Evolutionary conservation across 2,888 invertebrate genomes (phyloP), one percentile per base, ranked within the genome.

Genomic region (Protonemura montana): DNA sequence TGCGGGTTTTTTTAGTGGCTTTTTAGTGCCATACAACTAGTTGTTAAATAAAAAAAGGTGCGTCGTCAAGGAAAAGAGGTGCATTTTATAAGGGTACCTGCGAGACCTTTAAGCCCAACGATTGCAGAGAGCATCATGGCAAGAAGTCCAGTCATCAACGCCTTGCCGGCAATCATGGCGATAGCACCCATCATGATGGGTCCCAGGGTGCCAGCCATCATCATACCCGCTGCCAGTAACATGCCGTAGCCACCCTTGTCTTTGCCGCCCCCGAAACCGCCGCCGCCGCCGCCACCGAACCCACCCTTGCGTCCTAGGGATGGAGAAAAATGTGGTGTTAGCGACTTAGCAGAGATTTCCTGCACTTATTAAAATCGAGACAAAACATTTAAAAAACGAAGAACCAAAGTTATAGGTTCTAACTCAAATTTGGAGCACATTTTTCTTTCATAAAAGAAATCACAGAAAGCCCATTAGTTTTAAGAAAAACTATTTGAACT

Each of bases 81-180:
- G 35, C 35, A 21, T 7, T 59, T 3, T 59, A 59, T 16, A 59
- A 59, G 21, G 21, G 59, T 21, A 59, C 16, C 59, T 59, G 59
- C 93, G 26, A 96, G 91, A 0, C 95, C 94, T 89, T 96, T 96
- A 86, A 97, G 91, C 0, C 96, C 96, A 86, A 96, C 93, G 87
- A 96, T 94, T 0, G 95, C 95, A 0, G 97, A 96, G 0, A 97
- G 91, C 88, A 96, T 94, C 0, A 97, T 92, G 0, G 97, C 96
- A 93, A 97, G 95, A 86, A 97, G 90, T 0, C 95, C 96, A 0
- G 96, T 95, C 95, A 97, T 95, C 26, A 97, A 90, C 0, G 97
- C 97, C 90, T 97, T 97, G 13, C 97, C 97, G 10, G 97, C 97
- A 76, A 97, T 92, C 84, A 96, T 92, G 0, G 97, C 96, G 1